A percentile compares a stretch with the other conserved stretches of the same genome.
Evolutionary conservation across 2,113 vertebrate genomes (phyloP).

Genomic region (Dolichallabes microphthalmus): DNA sequence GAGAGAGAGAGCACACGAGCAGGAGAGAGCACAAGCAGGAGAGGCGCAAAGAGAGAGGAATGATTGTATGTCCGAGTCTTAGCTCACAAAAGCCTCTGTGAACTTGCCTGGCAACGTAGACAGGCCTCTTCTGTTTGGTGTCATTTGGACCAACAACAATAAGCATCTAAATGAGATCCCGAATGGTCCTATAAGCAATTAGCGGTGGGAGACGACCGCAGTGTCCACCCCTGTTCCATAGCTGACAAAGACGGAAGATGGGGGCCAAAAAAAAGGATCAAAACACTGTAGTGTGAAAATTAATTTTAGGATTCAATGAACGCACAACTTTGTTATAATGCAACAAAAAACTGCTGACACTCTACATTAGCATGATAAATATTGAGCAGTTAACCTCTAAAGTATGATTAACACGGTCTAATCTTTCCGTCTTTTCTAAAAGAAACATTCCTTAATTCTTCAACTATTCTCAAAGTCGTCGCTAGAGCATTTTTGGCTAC

Average conservation of each 20-base stretch:
- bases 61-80: conserved; percentile 25
- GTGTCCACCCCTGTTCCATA: conserved; percentile 33
- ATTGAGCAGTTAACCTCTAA: neutral
- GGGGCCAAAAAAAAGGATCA: neutral
- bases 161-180: conserved; percentile 54
- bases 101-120: conserved; percentile 49
- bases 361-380: neutral
- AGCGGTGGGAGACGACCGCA: conserved; percentile 39
- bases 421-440: neutral
- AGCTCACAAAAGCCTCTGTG: conserved; percentile 58
- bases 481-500: neutral
- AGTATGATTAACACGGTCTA: neutral
- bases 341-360: neutral
- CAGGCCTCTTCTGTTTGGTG: conserved; percentile 56
- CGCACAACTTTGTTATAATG: neutral
- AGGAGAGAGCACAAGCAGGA: neutral
- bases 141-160: conserved; percentile 54
- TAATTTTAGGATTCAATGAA: neutral
- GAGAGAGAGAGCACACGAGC: conserved; percentile 21
- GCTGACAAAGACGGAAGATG: conserved; percentile 24
- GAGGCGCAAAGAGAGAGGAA: conserved; percentile 31
- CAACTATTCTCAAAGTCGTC: neutral
- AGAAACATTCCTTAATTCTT: neutral
- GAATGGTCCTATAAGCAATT: conserved; percentile 39
- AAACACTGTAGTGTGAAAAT: conserved; percentile 6